Conservation (phyloP, 2,888 invertebrate genomes). For the Linnaemya vulpina region DNA sequence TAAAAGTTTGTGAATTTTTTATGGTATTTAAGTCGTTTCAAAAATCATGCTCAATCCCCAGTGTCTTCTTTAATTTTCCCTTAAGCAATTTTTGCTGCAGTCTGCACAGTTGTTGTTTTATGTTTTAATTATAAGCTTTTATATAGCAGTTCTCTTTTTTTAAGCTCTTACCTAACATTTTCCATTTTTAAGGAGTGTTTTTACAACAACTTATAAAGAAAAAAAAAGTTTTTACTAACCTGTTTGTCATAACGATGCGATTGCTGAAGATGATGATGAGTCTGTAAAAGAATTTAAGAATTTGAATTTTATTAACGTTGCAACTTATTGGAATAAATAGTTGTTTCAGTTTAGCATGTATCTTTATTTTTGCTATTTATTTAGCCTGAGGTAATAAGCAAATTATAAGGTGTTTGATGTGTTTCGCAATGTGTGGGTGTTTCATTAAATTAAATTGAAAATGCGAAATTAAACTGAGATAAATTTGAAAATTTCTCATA, state of each 20-base stretch:
- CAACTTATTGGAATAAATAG: slow-evolving; percentile 38
- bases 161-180: slow-evolving; percentile 47
- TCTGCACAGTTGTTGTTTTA: slow-evolving; percentile 50
- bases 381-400: slow-evolving; percentile 48
- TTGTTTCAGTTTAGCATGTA: slow-evolving; percentile 4
- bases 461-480: too few relatives aligned
- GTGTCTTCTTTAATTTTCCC: slow-evolving; percentile 57
- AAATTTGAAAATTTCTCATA: too few relatives aligned
- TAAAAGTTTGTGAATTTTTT: slow-evolving; percentile 36
- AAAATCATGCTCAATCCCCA: slow-evolving; percentile 15
- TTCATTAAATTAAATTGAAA: too few relatives aligned
- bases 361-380: slow-evolving; percentile 24
- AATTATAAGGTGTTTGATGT: slow-evolving; percentile 37
- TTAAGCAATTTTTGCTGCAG: neutral
- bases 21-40: slow-evolving; percentile 61
- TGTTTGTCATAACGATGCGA: slow-evolving; percentile 40
- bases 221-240: slow-evolving; percentile 34
- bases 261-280: slow-evolving; percentile 58
- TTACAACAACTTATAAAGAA: slow-evolving; percentile 3
- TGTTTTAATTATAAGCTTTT: slow-evolving; percentile 67
- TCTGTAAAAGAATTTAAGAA: slow-evolving; percentile 61
- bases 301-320: slow-evolving; percentile 45
- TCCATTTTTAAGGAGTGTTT: slow-evolving; percentile 67
- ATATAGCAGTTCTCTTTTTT: slow-evolving; percentile 5
- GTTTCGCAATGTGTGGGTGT: slow-evolving; percentile 11